Percentiles rank a stretch among this genome's conserved stretches.
Conservation (phyloP, 2,113 vertebrate species). For the Himantopus leucocephalus region DNA sequence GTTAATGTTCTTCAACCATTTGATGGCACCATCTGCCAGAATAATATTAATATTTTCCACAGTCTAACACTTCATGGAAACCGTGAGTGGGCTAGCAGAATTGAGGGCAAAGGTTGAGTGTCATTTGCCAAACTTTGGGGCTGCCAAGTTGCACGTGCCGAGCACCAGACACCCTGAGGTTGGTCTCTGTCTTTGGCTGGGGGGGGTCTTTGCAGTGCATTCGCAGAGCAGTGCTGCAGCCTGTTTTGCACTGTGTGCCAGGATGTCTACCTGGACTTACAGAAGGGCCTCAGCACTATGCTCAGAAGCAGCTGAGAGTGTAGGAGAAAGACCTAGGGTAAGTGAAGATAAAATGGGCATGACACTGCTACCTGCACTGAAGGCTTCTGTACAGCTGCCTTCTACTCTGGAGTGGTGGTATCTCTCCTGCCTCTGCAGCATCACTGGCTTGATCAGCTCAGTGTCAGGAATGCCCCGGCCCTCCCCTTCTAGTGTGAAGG, state of each 20-base stretch:
- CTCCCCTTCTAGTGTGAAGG: neutral
- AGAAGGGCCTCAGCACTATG: neutral
- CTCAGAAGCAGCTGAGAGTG: neutral
- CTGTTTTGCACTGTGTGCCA: neutral
- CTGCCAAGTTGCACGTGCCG: neutral
- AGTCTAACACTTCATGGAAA: neutral
- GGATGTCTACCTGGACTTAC: neutral
- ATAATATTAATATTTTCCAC: neutral
- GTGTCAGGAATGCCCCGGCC: neutral
- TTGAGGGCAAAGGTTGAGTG: neutral
- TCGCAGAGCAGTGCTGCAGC: neutral
- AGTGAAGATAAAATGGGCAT: rapidly evolving
- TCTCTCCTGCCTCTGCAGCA: neutral
- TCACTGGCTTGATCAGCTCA: neutral
- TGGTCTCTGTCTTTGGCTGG: neutral
- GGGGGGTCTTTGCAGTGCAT: neutral
- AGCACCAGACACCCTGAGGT: neutral
- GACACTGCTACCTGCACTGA: neutral
- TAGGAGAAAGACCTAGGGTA: neutral
- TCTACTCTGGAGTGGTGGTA: neutral
- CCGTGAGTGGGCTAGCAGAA: neutral
- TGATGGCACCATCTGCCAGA: neutral
- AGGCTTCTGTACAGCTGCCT: neutral
- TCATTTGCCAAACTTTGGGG: neutral
- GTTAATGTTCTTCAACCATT: neutral